Percentiles rank a stretch among this genome's conserved stretches.
phyloP scores from a whole-genome alignment of 2,797 vertebrate genomes.

The Schizopygopsis pylzovi region DNA sequence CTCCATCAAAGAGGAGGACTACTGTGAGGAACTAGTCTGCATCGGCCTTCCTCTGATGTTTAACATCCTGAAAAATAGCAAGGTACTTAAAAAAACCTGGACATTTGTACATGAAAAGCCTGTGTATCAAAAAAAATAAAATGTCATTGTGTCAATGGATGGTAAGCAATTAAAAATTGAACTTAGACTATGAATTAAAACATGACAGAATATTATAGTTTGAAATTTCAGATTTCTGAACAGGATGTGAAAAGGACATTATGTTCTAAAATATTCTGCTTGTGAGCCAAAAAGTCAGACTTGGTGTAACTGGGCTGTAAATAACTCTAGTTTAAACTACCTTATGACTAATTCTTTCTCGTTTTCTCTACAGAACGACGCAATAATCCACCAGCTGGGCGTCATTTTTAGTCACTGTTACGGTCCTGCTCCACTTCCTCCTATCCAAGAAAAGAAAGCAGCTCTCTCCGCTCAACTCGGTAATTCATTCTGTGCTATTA shows the following conservation, averaged over 20 bases:
- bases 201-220: neutral
- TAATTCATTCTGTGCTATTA: slow-evolving; percentile 37
- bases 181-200: neutral
- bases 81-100: slow-evolving; percentile 73
- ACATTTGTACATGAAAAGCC: neutral
- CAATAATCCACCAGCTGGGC: slow-evolving; percentile 88
- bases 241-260: neutral
- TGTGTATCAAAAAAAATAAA: neutral
- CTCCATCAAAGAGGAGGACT: slow-evolving; percentile 92
- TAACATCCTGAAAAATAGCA: slow-evolving; percentile 87
- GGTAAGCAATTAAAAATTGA: neutral
- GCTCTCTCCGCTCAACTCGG: slow-evolving; percentile 87
- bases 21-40: slow-evolving; percentile 88
- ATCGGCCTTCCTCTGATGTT: slow-evolving; percentile 92
- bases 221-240: neutral
- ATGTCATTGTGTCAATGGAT: neutral
- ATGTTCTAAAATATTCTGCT: neutral
- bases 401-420: slow-evolving; percentile 93
- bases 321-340: neutral
- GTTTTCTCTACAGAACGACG: slow-evolving; percentile 86
- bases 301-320: neutral
- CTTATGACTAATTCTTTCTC: neutral
- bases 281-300: neutral
- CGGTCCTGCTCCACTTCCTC: slow-evolving; percentile 88
- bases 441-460: slow-evolving; percentile 84